Percentiles rank a stretch among this genome's conserved stretches.
These are phyloP conservation scores for Drosophila ogumai DNA, from an alignment of 1,140 invertebrate species.

Conservation along the genomic window DNA sequence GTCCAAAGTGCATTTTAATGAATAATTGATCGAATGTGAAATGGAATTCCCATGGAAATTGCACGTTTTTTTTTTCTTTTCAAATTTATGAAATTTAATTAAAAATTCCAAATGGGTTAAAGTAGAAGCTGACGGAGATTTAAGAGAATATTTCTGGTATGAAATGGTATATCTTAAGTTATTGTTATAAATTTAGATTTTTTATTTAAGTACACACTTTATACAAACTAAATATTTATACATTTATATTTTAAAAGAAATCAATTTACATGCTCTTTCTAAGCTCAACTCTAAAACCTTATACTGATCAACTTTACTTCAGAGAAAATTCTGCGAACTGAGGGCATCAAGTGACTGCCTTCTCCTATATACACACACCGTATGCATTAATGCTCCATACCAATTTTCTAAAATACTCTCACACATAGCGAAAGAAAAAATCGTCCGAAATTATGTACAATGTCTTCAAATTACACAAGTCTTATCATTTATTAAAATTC, in stretches of 20 bases:
- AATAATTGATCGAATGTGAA: constrained; percentile 47
- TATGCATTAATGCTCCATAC: constrained; percentile 18
- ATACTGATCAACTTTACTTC: neutral
- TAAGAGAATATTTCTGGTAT: neutral
- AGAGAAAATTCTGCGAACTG: constrained; percentile 41
- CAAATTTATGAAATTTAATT: constrained; percentile 27
- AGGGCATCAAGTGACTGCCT: constrained; percentile 52
- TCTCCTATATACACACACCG: constrained; percentile 9
- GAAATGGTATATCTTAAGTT: neutral
- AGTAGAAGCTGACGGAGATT: too few relatives aligned
- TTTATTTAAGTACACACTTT: too few relatives aligned
- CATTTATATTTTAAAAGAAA: neutral
- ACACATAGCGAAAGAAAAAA: constrained; percentile 39
- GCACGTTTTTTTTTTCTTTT: neutral
- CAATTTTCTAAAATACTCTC: constrained; percentile 59
- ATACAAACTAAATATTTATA: neutral
- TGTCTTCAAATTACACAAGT: constrained; percentile 74
- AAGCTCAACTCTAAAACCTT: neutral
- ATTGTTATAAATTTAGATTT: neutral
- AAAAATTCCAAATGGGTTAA: constrained; percentile 5
- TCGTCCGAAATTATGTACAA: constrained; percentile 58
- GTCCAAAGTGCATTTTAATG: constrained; percentile 47
- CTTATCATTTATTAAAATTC: constrained; percentile 79
- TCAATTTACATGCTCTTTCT: neutral
- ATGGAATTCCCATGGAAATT: constrained; percentile 25